phyloP scores from a whole-genome alignment of 2,797 vertebrate genomes.

The Sebastes oblongus region DNA sequence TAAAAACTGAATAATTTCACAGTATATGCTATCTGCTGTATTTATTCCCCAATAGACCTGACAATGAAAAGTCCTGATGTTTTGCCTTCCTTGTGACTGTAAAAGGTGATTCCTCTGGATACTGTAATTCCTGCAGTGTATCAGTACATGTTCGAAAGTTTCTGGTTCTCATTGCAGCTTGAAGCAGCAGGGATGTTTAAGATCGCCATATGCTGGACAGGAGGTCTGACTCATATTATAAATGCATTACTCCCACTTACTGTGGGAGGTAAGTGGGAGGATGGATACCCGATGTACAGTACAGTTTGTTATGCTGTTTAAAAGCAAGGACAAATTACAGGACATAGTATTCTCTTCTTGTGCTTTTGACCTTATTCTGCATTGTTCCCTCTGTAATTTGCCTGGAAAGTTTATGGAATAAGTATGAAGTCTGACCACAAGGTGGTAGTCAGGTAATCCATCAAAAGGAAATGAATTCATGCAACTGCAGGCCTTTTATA shows the following conservation, averaged over 20 bases:
- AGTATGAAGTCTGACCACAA: slow-evolving; percentile 37
- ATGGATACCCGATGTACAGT: background rate
- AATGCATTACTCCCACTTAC: background rate
- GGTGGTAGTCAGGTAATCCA: slow-evolving; percentile 24
- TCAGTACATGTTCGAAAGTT: too few relatives aligned
- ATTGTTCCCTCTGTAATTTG: background rate
- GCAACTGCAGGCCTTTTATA: background rate
- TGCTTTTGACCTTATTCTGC: background rate
- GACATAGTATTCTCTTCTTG: background rate
- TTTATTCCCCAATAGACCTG: too few relatives aligned
- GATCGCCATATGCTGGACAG: slow-evolving; percentile 27
- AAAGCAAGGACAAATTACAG: background rate
- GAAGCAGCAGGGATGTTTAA: background rate
- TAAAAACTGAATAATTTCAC: too few relatives aligned
- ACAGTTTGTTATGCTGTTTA: background rate
- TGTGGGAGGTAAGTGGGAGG: background rate
- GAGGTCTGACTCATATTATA: background rate
- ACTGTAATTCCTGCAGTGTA: too few relatives aligned
- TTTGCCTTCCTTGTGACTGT: too few relatives aligned
- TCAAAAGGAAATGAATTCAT: background rate
- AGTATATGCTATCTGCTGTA: too few relatives aligned
- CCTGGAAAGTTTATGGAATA: background rate
- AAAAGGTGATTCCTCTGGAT: too few relatives aligned
- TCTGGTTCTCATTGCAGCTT: background rate
- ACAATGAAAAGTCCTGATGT: too few relatives aligned